A percentile compares a stretch with the other conserved stretches of the same genome.
phyloP scores from a whole-genome alignment of 2,888 invertebrate genomes.

The Pristionchus exspectatus region DNA sequence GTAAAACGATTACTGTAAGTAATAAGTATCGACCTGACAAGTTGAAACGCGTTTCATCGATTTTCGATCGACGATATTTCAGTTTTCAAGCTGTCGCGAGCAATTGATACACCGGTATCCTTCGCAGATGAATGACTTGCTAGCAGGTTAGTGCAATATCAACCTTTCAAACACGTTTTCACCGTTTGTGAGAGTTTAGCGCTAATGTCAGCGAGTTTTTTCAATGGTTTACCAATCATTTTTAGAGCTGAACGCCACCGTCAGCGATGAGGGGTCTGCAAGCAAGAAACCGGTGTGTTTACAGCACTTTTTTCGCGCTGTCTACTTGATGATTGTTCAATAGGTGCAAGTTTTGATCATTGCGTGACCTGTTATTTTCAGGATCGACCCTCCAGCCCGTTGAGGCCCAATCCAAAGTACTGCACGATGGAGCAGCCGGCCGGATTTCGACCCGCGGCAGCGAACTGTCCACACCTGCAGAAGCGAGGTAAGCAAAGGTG shows the following conservation, averaged over 20 bases:
- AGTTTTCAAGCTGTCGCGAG: background rate
- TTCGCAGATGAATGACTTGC: background rate
- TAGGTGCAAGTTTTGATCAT: background rate
- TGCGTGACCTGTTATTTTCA: background rate
- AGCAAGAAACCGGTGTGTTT: background rate
- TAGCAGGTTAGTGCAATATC: background rate
- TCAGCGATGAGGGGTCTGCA: background rate
- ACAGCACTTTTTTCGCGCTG: background rate
- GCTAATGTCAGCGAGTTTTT: background rate
- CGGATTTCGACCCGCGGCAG: background rate
- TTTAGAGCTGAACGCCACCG: conserved; percentile 15
- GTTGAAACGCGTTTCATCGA: background rate
- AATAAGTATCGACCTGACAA: background rate
- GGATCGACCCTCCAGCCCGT: conserved; percentile 24
- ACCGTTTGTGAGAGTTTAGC: background rate
- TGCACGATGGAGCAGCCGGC: background rate
- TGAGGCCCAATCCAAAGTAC: conserved; percentile 42
- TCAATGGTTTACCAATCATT: background rate
- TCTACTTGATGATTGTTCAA: background rate
- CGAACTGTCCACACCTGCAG: background rate
- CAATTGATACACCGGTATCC: background rate
- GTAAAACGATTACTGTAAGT: background rate
- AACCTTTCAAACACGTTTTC: background rate
- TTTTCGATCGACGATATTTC: background rate
- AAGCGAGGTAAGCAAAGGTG: too few species aligned